Percentiles rank a stretch among this genome's conserved stretches.
Conservation (phyloP, 2,888 invertebrate genomes). For the Craniophora ligustri region DNA sequence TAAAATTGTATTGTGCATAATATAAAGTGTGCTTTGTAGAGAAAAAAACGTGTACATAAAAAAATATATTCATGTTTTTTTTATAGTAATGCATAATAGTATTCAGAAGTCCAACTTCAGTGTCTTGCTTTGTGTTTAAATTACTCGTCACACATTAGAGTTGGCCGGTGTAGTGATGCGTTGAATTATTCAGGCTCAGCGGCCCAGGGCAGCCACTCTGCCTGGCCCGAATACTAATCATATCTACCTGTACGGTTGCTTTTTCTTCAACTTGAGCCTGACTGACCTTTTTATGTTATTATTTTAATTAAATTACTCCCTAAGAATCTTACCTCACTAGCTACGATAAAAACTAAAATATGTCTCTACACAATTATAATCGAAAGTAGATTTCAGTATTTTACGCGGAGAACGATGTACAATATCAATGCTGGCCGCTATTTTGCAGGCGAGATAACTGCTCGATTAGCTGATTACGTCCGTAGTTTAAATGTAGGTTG, state of each 20-base stretch:
- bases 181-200: conserved; percentile 72
- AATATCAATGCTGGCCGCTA: conserved; percentile 20
- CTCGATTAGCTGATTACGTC: conserved; percentile 26
- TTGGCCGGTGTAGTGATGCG: conserved; percentile 62
- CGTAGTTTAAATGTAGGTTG: conserved; percentile 25
- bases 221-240: conserved; percentile 70
- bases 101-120: conserved; percentile 30
- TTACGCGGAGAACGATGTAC: conserved; percentile 16
- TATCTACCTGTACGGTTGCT: conserved; percentile 53
- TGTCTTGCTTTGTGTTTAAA: conserved; percentile 61
- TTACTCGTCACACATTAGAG: conserved; percentile 68
- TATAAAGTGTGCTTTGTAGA: no score
- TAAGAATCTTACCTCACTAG: not conserved
- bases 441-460: conserved; percentile 37
- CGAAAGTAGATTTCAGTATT: conserved; percentile 16
- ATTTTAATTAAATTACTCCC: conserved; percentile 7
- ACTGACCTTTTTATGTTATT: conserved; percentile 31
- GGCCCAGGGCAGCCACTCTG: conserved; percentile 60
- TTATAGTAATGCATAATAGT: conserved; percentile 10
- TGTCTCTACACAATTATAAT: not conserved
- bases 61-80: no score
- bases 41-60: no score
- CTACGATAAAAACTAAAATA: no score
- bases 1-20: no score
- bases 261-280: conserved; percentile 52